Evolutionary conservation across 2,888 invertebrate species (phyloP), one percentile per base, ranked within the genome.

Genomic region (Chrysolina americana): DNA sequence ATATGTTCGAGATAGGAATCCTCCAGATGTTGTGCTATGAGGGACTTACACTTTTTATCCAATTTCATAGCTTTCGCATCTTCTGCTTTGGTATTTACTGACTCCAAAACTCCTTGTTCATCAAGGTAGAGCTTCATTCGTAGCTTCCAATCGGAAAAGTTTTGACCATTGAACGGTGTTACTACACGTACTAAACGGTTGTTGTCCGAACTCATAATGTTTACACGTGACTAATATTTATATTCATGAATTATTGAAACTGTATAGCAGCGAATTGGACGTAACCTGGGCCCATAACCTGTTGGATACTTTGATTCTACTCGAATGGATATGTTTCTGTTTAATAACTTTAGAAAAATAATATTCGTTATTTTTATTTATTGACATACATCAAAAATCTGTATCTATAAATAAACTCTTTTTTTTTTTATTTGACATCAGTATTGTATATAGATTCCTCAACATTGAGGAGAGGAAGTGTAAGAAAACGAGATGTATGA

Each of bases 51-150:
- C 56, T 56, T 56, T 56, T 56, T 56, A 11, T 56, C 17, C 11
- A n/a, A 4, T 56, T 56, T 56, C 19, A 56, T 4, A 21, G 56
- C 56, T 23, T 56, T 56, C 21, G 56, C 56, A 56, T 56, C n/a
- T 4, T 56, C 11, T 19, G 56, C 56, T 56, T 56, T 56, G 56
- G 11, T 56, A 15, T 3, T 11, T 5, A 23, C 23, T 4, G 21
- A 56, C 23, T 56, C 56, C 10, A 56, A 23, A 56, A 56, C 56
- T 56, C 56, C 56, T 56, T 56, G 56, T n/a, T 56, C 56, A 56
- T 56, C 56, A 19, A 56, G 56, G n/a, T 56, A 56, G 6, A 56
- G 23, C 23, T 21, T 11, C 56, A 56, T 64, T n/a, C 64, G 17
- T n/a, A 64, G n/a, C 64, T 64, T 23, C 19, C 28, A 64, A 64